These are phyloP conservation scores for Lagodon rhomboides DNA, from an alignment of 2,797 vertebrate species.

Conservation along the genomic window DNA sequence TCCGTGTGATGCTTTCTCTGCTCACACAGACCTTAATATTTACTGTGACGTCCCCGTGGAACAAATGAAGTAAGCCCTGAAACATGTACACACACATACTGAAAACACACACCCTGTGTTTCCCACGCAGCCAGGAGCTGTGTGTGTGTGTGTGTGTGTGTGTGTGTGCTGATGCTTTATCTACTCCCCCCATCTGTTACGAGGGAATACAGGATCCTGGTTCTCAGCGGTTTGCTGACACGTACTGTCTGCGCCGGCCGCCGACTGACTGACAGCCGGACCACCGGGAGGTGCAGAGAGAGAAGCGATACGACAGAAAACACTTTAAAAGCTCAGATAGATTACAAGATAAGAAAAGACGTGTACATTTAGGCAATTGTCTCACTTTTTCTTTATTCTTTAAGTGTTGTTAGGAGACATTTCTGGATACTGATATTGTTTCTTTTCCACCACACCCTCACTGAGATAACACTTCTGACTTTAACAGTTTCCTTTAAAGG, in stretches of 20 bases:
- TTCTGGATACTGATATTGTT: conserved; percentile 1
- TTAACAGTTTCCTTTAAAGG: not conserved
- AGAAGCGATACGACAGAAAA: conserved; percentile 42
- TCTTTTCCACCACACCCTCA: conserved; percentile 2
- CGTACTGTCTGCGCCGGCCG: conserved; percentile 50
- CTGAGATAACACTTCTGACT: not conserved
- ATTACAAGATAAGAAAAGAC: conserved; percentile 65
- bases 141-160: conserved; percentile 6
- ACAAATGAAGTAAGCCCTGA: conserved; percentile 25
- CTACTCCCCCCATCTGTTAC: conserved; percentile 57
- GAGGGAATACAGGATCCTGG: conserved; percentile 51
- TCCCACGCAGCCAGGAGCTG: not conserved
- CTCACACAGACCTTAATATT: conserved; percentile 40
- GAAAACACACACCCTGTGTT: not conserved
- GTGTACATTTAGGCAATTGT: conserved; percentile 2
- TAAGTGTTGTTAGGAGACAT: conserved; percentile 19
- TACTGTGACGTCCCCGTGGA: conserved; percentile 35
- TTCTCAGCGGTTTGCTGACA: conserved; percentile 63
- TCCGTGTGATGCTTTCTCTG: not conserved
- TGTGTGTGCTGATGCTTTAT: conserved; percentile 40
- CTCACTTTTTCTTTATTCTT: conserved; percentile 11
- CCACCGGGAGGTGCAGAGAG: conserved; percentile 50
- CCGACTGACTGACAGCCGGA: conserved; percentile 61
- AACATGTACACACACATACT: not conserved
- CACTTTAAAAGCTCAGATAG: conserved; percentile 66